Base-by-base conservation (phyloP, 2,888 invertebrate genomes). In the Ethmia dodecea region DNA sequence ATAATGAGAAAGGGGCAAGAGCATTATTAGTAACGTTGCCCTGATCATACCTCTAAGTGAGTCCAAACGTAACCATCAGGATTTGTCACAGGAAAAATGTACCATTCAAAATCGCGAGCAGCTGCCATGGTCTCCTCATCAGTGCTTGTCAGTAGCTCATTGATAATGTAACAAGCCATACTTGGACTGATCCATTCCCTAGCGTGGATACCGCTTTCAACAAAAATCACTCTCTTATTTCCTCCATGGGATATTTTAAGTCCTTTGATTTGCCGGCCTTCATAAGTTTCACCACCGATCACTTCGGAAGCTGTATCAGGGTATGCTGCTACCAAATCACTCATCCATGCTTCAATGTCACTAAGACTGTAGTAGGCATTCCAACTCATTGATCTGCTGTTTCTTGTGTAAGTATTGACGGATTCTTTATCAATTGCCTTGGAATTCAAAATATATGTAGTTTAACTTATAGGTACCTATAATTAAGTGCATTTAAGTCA, bases 31-130 rank as follows among this genome's bases (percentile, higher is more conserved):
- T n/a, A n/a, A n/a, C n/a, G n/a, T n/a, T n/a, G n/a, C n/a, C n/a
- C n/a, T n/a, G n/a, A n/a, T n/a, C 55, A 62, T 64, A 88, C 90
- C 11, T 62, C 67, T 8, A 83, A 86, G 60, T 92, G 91, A 1
- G 91, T 90, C 76, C 90, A 92, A 27, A 88, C 88, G 55, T 90
- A 94, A 1, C 94, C 94, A 70, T 94, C 94, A 14, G 94, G 94
- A 62, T 94, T 94, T 8, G 90, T 86, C 1, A 91, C 88, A 0
- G 94, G 94, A 40, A 94, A 87, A 28, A 94, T 86, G 57, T 93
- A 92, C 91, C 92, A 94, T 52, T 93, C 92, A 51, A 81, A 88
- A 38, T 77, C 81, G n/a, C 76, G 71, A 0, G 88, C 89, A 24
- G 87, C 77, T 1, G 73, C 56, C 37, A 67, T 67, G 0, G 87